These are phyloP conservation scores for Bucorvus abyssinicus DNA, from an alignment of 2,797 vertebrate species.

Conservation along the genomic window DNA sequence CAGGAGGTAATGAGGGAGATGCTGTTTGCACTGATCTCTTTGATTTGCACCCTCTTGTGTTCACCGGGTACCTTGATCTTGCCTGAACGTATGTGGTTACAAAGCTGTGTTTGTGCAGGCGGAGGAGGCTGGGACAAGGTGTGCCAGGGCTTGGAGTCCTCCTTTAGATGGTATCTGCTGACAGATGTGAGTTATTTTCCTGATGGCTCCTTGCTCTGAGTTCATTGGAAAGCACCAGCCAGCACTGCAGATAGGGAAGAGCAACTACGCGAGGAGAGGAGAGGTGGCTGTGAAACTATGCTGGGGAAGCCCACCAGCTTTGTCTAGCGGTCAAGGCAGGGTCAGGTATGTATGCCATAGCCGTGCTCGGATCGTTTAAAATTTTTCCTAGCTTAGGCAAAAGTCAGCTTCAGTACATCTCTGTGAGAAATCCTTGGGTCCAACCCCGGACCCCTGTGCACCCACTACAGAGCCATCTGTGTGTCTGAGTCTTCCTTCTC, in stretches of 20 bases:
- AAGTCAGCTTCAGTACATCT: neutral
- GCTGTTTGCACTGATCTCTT: neutral
- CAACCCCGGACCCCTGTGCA: neutral
- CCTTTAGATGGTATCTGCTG: neutral
- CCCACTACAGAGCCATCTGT: neutral
- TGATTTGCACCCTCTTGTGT: neutral
- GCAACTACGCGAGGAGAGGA: neutral
- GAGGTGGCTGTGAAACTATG: neutral
- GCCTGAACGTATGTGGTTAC: neutral
- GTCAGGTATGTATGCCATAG: neutral
- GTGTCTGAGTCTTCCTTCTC: neutral
- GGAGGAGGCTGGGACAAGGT: neutral
- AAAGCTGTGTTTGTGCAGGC: neutral
- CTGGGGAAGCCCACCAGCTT: neutral
- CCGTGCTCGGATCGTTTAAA: neutral
- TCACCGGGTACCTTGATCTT: neutral
- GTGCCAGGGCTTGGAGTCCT: neutral
- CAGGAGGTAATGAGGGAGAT: neutral
- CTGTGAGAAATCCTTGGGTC: neutral
- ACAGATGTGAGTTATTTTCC: slow-evolving; percentile 42
- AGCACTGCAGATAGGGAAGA: slow-evolving; percentile 16
- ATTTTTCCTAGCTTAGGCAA: neutral
- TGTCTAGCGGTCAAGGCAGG: neutral
- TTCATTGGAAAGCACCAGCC: neutral
- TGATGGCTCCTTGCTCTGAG: slow-evolving; percentile 32